phyloP scores from a whole-genome alignment of 2,797 vertebrate genomes.

The Leptodactylus fallax region DNA sequence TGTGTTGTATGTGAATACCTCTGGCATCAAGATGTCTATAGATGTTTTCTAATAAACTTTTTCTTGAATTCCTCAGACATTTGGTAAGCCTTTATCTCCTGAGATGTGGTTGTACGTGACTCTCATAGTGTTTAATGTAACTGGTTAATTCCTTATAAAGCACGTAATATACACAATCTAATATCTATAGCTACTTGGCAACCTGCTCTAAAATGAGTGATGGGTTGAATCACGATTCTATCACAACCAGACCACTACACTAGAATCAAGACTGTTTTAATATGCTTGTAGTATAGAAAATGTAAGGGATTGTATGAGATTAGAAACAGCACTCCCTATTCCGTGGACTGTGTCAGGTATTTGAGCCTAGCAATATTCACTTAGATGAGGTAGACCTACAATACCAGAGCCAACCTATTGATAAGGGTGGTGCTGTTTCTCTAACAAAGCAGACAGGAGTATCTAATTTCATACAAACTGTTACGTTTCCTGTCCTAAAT shows the following conservation, averaged over 20 bases:
- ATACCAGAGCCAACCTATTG: neutral
- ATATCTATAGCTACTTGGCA: neutral
- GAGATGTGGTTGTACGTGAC: constrained; percentile 12
- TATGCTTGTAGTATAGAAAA: neutral
- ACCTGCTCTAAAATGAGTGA: neutral
- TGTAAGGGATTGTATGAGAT: neutral
- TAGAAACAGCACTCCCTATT: neutral
- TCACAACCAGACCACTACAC: neutral
- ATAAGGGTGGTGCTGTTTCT: neutral
- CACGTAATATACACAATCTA: constrained; percentile 1
- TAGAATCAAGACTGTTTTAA: neutral
- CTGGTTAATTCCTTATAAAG: neutral
- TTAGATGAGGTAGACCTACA: neutral
- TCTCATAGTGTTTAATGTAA: neutral
- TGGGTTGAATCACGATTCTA: neutral
- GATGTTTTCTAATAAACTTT: constrained; percentile 43
- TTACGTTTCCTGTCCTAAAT: too few species aligned
- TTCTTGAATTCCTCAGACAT: constrained; percentile 45
- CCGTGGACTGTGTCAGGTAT: neutral
- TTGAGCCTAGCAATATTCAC: neutral
- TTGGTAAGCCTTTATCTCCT: constrained; percentile 25
- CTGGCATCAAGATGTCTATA: constrained; percentile 47
- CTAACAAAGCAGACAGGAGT: too few species aligned
- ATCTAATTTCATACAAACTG: too few species aligned
- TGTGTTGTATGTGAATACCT: constrained; percentile 47